Percentiles rank a stretch among this genome's conserved stretches.
Conservation (phyloP, 2,888 invertebrate species). For the Acleris cristana region DNA sequence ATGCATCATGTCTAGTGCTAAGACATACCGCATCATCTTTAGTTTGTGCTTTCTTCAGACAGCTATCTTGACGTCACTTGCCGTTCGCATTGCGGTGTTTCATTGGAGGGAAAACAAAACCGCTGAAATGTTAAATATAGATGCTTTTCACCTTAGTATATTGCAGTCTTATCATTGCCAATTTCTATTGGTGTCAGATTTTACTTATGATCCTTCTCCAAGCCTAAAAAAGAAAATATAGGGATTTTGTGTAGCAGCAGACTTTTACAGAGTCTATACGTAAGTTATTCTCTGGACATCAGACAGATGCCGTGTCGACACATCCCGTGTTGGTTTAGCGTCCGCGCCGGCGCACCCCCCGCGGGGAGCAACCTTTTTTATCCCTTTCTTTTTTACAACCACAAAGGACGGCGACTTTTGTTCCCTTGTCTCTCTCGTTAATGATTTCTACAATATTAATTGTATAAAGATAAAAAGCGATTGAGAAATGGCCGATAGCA, state of each 20-base stretch:
- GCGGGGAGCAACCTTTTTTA: slow-evolving; percentile 55
- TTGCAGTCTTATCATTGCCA: too few relatives aligned
- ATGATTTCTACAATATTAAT: slow-evolving; percentile 84
- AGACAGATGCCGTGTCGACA: slow-evolving; percentile 65
- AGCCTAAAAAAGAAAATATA: too few relatives aligned
- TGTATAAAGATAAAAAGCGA: slow-evolving; percentile 73
- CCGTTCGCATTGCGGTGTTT: too few relatives aligned
- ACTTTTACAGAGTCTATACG: neutral
- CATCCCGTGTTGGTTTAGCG: slow-evolving; percentile 76
- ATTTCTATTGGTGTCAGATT: too few relatives aligned
- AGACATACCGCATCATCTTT: too few relatives aligned
- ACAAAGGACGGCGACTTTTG: slow-evolving; percentile 81
- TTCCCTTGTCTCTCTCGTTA: slow-evolving; percentile 79
- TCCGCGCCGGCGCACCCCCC: slow-evolving; percentile 50
- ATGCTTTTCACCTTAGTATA: too few relatives aligned
- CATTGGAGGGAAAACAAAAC: too few relatives aligned
- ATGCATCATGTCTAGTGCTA: too few relatives aligned
- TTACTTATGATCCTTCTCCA: too few relatives aligned
- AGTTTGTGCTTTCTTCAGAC: too few relatives aligned
- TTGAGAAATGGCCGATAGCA: slow-evolving; percentile 76
- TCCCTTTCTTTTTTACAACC: slow-evolving; percentile 59
- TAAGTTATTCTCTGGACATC: slow-evolving; percentile 43
- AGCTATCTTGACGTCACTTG: too few relatives aligned
- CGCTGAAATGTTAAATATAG: too few relatives aligned
- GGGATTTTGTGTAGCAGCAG: neutral